Evolutionary conservation across 92 coral and sea anemone genomes (phyloP).

Genomic region (Epizoanthus rinbou): DNA sequence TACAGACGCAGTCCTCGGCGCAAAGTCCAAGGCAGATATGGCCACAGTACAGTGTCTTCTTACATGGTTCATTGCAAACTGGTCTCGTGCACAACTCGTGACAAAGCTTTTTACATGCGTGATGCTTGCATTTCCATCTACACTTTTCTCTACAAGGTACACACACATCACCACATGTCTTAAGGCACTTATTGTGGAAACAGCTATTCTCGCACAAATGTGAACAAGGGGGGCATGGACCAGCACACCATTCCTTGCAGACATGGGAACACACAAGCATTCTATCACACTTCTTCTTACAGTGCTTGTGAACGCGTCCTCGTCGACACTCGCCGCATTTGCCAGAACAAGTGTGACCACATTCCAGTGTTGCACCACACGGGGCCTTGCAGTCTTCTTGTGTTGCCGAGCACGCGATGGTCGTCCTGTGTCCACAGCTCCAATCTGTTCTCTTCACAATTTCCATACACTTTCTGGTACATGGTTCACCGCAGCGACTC

Average conservation of each 20-base stretch:
- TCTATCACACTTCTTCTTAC: constrained; percentile 64
- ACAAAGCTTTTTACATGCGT: constrained; percentile 69
- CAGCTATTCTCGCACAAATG: constrained; percentile 64
- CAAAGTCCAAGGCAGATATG: constrained; percentile 81
- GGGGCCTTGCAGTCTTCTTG: constrained; percentile 67
- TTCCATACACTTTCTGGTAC: constrained; percentile 73
- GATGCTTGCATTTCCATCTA: constrained; percentile 76
- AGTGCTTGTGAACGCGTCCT: constrained; percentile 84
- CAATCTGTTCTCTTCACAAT: constrained; percentile 75
- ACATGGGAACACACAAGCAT: constrained; percentile 77
- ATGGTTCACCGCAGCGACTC: constrained; percentile 57
- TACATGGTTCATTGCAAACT: constrained; percentile 75
- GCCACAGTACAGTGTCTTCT: constrained; percentile 42
- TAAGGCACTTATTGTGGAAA: constrained; percentile 62
- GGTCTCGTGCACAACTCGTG: constrained; percentile 81
- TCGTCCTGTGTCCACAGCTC: constrained; percentile 85
- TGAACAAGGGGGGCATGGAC: constrained; percentile 82
- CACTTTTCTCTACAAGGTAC: constrained; percentile 73
- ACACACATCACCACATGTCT: constrained; percentile 65
- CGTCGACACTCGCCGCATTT: constrained; percentile 84
- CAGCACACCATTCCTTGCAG: constrained; percentile 61
- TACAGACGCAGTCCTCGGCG: constrained; percentile 77
- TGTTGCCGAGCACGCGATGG: constrained; percentile 83
- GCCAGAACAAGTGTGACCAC: constrained; percentile 83
- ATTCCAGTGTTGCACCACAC: constrained; percentile 63